These are phyloP conservation scores for Amphilophus citrinellus DNA, from an alignment of 2,113 vertebrate genomes.

Conservation along the genomic window DNA sequence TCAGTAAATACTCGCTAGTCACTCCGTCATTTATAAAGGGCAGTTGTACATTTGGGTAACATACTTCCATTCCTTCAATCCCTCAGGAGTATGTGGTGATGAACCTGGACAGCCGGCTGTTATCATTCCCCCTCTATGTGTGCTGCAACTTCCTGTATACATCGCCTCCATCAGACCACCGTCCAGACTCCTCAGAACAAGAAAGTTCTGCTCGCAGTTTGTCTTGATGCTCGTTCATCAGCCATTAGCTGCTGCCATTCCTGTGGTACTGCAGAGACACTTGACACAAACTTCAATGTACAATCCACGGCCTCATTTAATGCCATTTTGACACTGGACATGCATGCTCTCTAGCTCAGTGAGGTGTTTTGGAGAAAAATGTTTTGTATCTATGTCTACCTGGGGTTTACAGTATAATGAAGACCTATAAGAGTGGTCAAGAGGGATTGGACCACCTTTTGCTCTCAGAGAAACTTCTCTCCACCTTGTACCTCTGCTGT, in stretches of 20 bases:
- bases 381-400: conserved; percentile 27
- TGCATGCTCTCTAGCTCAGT: conserved; percentile 46
- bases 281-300: conserved; percentile 39
- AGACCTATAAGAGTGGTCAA: background rate
- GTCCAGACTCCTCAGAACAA: conserved; percentile 62
- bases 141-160: conserved; percentile 98
- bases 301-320: conserved; percentile 32
- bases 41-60: background rate
- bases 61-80: background rate
- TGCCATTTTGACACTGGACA: conserved; percentile 23
- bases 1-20: conserved; percentile 54
- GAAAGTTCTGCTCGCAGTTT: conserved; percentile 66
- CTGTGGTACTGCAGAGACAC: conserved; percentile 32
- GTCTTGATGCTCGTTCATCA: conserved; percentile 65
- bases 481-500: conserved; percentile 6
- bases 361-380: conserved; percentile 7
- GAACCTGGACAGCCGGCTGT: conserved; percentile 94
- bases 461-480: conserved; percentile 30
- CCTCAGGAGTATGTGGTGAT: conserved; percentile 95
- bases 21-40: background rate
- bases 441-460: conserved; percentile 10
- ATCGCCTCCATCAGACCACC: conserved; percentile 83
- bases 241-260: conserved; percentile 23
- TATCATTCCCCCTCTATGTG: conserved; percentile 94
- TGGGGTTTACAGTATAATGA: background rate